These are phyloP conservation scores for Nomada ruficornis DNA, from an alignment of 2,888 invertebrate genomes.

Conservation along the genomic window DNA sequence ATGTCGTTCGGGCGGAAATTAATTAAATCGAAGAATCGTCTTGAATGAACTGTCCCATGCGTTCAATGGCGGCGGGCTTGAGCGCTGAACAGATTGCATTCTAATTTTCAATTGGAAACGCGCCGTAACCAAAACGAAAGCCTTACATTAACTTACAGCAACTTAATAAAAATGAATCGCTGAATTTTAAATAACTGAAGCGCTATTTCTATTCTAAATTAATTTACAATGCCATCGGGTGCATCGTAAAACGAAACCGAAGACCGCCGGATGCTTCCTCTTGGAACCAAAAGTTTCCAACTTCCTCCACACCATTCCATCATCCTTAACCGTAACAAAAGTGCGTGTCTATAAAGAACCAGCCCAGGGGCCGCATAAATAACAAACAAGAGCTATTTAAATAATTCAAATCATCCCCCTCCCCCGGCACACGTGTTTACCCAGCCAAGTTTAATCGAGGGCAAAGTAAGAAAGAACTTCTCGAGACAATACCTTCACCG, in stretches of 20 bases:
- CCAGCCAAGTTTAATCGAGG: not conserved
- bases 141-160: too few species aligned
- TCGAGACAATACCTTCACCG: not conserved
- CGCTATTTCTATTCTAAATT: too few species aligned
- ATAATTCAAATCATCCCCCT: conserved; percentile 13
- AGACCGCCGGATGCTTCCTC: too few species aligned
- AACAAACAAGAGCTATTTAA: conserved; percentile 7
- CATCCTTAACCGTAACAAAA: conserved; percentile 1
- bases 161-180: too few species aligned
- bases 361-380: not conserved
- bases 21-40: conserved; percentile 53
- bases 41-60: conserved; percentile 11
- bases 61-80: conserved; percentile 5
- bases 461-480: not conserved
- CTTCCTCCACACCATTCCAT: not conserved
- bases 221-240: too few species aligned
- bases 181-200: too few species aligned
- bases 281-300: not conserved
- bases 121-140: too few species aligned
- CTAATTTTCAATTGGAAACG: conserved; percentile 27
- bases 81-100: conserved; percentile 4
- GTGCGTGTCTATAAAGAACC: not conserved
- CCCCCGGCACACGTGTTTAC: not conserved
- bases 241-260: too few species aligned
- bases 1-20: conserved; percentile 30